These are phyloP conservation scores for Fragum fragum DNA, from an alignment of 2,888 invertebrate genomes.

Conservation along the genomic window DNA sequence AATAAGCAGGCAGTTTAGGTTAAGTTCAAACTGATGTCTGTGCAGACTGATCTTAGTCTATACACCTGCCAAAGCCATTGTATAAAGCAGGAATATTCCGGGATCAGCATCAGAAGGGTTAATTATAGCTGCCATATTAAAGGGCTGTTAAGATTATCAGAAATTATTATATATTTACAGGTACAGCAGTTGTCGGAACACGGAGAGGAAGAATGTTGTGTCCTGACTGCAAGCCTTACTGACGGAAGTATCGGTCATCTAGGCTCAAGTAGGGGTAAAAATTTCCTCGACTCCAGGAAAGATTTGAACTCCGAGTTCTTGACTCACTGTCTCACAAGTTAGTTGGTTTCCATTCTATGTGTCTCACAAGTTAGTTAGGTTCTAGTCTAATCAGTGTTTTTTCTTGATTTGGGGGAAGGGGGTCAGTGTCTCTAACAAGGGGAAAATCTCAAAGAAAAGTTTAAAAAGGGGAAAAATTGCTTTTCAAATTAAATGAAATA, in stretches of 20 bases:
- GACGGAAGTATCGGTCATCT: conserved; percentile 15
- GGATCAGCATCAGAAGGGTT: too few species aligned
- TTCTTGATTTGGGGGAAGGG: neutral
- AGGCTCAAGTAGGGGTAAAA: conserved; percentile 8
- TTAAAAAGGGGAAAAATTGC: too few species aligned
- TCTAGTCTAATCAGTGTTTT: too few species aligned
- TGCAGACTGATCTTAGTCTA: too few species aligned
- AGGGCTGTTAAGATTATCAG: neutral
- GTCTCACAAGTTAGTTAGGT: too few species aligned
- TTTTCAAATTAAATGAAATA: too few species aligned
- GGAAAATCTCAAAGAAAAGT: neutral
- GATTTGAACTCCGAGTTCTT: conserved; percentile 19
- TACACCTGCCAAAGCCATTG: too few species aligned
- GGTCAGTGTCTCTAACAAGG: neutral
- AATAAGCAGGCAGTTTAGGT: too few species aligned
- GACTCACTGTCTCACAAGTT: neutral
- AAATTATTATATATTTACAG: neutral
- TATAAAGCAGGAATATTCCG: neutral
- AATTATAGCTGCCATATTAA: neutral
- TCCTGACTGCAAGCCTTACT: conserved; percentile 8
- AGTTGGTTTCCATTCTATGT: neutral
- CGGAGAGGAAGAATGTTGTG: conserved; percentile 22
- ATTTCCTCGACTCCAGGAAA: neutral
- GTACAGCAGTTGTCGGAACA: conserved; percentile 9
- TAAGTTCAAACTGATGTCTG: too few species aligned